Evolutionary conservation across 2,888 invertebrate genomes (phyloP).

Genomic region (Ornithoptera priamus): DNA sequence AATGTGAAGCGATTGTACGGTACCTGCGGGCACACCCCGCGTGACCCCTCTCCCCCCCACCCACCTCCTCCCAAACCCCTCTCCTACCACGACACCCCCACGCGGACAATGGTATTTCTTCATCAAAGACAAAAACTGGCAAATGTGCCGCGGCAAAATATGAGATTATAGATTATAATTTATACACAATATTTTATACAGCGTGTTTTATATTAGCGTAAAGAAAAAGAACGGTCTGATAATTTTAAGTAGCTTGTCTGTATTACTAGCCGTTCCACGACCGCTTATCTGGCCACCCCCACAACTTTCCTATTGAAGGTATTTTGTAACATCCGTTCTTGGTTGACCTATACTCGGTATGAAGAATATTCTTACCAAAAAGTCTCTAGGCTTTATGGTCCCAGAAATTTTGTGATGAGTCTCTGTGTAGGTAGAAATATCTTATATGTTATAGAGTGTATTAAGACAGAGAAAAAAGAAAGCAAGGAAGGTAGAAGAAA

Average conservation of each 20-base stretch:
- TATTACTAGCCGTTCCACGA: too few relatives aligned
- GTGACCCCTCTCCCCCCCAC: constrained; percentile 63
- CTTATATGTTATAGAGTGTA: too few relatives aligned
- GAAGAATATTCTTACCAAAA: too few relatives aligned
- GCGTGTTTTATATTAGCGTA: constrained; percentile 39
- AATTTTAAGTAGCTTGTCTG: not conserved
- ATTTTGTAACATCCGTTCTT: too few relatives aligned
- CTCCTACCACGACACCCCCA: constrained; percentile 41
- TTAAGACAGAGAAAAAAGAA: too few relatives aligned
- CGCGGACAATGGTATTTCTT: constrained; percentile 75
- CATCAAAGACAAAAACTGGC: constrained; percentile 72
- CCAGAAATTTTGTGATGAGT: too few relatives aligned
- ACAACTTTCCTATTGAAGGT: too few relatives aligned
- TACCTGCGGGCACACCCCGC: constrained; percentile 61
- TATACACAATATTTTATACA: constrained; percentile 50
- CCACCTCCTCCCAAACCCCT: constrained; percentile 17
- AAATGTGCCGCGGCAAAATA: constrained; percentile 60
- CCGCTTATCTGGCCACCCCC: too few relatives aligned
- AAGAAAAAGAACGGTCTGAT: not conserved
- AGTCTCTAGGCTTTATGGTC: too few relatives aligned
- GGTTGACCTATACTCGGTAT: too few relatives aligned
- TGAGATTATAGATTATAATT: constrained; percentile 62
- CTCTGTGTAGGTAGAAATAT: too few relatives aligned
- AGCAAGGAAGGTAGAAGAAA: too few relatives aligned
- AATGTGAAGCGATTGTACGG: constrained; percentile 69